phyloP scores from a whole-genome alignment of 2,113 vertebrate genomes.

The Noturus placidus region DNA sequence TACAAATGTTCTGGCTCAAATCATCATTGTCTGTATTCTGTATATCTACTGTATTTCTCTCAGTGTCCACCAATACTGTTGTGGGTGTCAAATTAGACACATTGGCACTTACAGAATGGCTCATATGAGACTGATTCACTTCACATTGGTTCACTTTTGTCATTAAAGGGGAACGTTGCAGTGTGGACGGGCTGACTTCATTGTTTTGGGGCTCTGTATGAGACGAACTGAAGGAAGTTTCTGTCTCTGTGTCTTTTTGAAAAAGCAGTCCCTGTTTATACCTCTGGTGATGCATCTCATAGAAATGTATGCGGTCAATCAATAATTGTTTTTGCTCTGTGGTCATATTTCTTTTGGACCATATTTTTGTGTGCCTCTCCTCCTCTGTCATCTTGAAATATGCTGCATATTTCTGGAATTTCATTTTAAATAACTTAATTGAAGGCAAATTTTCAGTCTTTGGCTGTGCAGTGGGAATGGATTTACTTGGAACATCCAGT shows the following conservation, averaged over 20 bases:
- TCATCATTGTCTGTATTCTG: slow-evolving; percentile 9
- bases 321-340: slow-evolving; percentile 50
- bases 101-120: neutral
- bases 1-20: slow-evolving; percentile 9
- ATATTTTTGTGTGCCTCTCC: slow-evolving; percentile 37
- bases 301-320: slow-evolving; percentile 45
- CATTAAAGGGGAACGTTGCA: neutral
- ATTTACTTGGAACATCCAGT: neutral
- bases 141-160: slow-evolving; percentile 2
- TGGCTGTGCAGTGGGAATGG: neutral
- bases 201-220: slow-evolving; percentile 28
- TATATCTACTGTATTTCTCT: slow-evolving; percentile 1
- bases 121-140: slow-evolving; percentile 11
- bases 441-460: slow-evolving; percentile 47
- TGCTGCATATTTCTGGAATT: slow-evolving; percentile 56
- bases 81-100: slow-evolving; percentile 19
- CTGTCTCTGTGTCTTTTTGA: slow-evolving; percentile 23
- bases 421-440: slow-evolving; percentile 50
- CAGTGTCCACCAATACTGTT: neutral
- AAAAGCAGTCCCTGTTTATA: slow-evolving; percentile 42
- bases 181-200: neutral
- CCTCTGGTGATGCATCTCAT: slow-evolving; percentile 48
- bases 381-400: slow-evolving; percentile 49
- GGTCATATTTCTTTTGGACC: slow-evolving; percentile 43
- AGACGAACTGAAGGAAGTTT: neutral